Conservation (phyloP, 2,797 vertebrate genomes). For the Anolis apletophallus region DNA sequence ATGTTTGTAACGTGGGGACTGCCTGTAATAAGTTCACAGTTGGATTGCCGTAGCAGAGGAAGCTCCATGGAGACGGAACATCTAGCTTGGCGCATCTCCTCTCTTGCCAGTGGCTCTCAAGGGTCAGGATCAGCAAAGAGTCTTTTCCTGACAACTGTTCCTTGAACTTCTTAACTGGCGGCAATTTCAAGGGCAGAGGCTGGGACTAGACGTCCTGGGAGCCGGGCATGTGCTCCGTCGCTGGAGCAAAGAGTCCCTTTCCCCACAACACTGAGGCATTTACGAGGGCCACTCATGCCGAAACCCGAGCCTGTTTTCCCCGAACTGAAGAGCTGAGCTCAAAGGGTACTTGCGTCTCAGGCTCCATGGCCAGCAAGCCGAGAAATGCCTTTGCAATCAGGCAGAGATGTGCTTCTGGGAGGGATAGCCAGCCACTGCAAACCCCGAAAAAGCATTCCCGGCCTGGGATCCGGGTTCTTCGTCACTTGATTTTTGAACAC, state of each 20-base stretch:
- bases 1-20: too few species aligned
- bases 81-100: not conserved
- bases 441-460: conserved; percentile 34
- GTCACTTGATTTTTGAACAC: conserved; percentile 40
- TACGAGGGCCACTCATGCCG: conserved; percentile 29
- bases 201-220: not conserved
- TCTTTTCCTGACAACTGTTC: not conserved
- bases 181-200: not conserved
- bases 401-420: conserved; percentile 60
- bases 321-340: conserved; percentile 56
- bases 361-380: conserved; percentile 28
- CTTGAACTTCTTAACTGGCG: not conserved
- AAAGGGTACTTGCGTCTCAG: conserved; percentile 39
- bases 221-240: not conserved
- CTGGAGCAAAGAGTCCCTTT: not conserved
- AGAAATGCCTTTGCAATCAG: conserved; percentile 57
- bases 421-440: conserved; percentile 51
- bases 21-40: too few species aligned
- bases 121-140: not conserved
- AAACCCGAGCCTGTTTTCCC: conserved; percentile 70
- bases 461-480: conserved; percentile 30
- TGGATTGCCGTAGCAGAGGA: too few species aligned
- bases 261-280: conserved; percentile 15
- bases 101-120: not conserved
- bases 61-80: too few species aligned